These are phyloP conservation scores for Hedya salicella DNA, from an alignment of 2,888 invertebrate genomes.

Conservation along the genomic window DNA sequence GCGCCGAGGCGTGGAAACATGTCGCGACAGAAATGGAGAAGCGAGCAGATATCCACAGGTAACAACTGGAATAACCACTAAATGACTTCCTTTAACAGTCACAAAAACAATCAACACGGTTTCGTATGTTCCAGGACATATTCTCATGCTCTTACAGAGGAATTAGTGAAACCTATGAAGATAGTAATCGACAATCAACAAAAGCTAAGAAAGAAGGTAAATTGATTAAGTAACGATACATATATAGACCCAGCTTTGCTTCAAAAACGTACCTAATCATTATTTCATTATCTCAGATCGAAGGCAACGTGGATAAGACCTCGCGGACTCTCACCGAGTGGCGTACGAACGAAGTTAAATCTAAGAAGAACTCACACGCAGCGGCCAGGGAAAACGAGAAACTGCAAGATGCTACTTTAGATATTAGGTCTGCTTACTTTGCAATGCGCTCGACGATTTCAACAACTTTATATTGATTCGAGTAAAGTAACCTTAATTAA, in stretches of 20 bases:
- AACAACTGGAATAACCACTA: conserved; percentile 42
- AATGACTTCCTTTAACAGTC: background rate
- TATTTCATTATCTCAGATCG: conserved; percentile 77
- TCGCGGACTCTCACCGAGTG: conserved; percentile 92
- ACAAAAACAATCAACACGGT: background rate
- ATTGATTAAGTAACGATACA: conserved; percentile 39
- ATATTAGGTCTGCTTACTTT: conserved; percentile 71
- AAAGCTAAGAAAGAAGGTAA: conserved; percentile 88
- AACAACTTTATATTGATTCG: conserved; percentile 49
- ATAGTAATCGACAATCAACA: conserved; percentile 89
- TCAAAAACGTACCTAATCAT: conserved; percentile 9
- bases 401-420: conserved; percentile 89
- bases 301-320: conserved; percentile 93
- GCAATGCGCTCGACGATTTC: conserved; percentile 53
- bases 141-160: conserved; percentile 92
- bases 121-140: conserved; percentile 86
- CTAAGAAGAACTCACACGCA: conserved; percentile 94
- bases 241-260: background rate
- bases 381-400: conserved; percentile 96
- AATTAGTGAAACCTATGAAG: conserved; percentile 95
- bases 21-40: conserved; percentile 97
- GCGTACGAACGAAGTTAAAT: conserved; percentile 94
- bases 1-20: conserved; percentile 96
- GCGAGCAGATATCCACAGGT: conserved; percentile 95
- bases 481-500: conserved; percentile 16